phyloP scores from a whole-genome alignment of 2,888 invertebrate genomes.

The Subacronicta megacephala region DNA sequence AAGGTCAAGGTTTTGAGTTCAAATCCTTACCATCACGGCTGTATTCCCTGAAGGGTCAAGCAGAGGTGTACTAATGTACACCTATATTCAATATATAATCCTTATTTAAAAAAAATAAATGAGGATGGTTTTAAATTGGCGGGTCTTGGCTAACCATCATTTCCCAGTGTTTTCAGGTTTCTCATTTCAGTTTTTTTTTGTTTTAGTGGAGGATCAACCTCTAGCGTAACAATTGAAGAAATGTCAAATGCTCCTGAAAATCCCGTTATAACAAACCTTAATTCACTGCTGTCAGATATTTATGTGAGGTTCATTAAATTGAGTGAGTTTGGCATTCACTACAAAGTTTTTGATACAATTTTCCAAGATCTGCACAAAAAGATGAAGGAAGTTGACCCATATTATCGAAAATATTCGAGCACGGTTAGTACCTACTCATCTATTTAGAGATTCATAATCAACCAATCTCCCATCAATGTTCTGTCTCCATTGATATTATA shows the following conservation, averaged over 20 bases:
- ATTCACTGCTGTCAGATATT: slow-evolving; percentile 72
- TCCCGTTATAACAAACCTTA: slow-evolving; percentile 70
- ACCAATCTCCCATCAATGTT: no score
- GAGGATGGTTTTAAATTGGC: no score
- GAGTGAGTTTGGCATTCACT: slow-evolving; percentile 67
- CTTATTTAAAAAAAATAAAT: no score
- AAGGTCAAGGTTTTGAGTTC: no score
- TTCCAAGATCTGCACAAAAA: slow-evolving; percentile 68
- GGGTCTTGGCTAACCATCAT: no score
- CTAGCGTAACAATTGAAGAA: slow-evolving; percentile 25
- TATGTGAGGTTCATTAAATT: slow-evolving; percentile 69
- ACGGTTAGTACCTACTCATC: slow-evolving; percentile 65
- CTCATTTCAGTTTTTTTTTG: slow-evolving; percentile 4
- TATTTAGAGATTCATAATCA: background rate
- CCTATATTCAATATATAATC: no score
- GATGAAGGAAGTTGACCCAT: slow-evolving; percentile 77
- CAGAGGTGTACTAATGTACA: no score
- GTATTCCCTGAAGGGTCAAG: no score
- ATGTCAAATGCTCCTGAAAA: slow-evolving; percentile 45
- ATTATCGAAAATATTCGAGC: slow-evolving; percentile 75
- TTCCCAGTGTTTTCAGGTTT: no score
- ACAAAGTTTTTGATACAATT: slow-evolving; percentile 70
- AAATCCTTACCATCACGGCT: no score
- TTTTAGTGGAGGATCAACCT: slow-evolving; percentile 31
- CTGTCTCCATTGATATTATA: no score